Conservation (phyloP, 2,888 invertebrate genomes). For the Himalopsyche japonica region DNA sequence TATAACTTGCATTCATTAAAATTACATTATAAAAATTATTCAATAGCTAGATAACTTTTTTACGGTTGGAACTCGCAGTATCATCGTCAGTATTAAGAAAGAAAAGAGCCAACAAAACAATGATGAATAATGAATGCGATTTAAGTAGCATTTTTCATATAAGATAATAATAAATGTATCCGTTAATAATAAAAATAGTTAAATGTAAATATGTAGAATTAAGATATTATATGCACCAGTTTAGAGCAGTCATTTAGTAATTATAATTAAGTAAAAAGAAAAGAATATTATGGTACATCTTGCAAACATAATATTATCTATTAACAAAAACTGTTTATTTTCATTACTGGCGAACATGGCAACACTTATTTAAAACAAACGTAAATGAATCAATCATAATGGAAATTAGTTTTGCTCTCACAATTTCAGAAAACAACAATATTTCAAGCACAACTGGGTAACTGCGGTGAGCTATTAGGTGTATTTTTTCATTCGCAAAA, state of each 20-base stretch:
- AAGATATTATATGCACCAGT: conserved; percentile 6
- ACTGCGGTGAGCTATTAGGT: no score
- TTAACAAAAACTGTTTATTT: conserved; percentile 31
- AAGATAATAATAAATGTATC: conserved; percentile 3
- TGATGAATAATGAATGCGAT: not conserved
- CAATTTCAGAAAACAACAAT: no score
- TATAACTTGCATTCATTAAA: no score
- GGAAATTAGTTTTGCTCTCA: no score
- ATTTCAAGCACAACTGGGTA: no score
- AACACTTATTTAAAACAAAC: not conserved
- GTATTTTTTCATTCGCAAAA: no score
- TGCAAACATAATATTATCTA: conserved; percentile 42
- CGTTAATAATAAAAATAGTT: not conserved
- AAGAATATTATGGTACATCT: conserved; percentile 22
- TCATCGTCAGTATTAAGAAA: not conserved
- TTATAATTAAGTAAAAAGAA: conserved; percentile 38
- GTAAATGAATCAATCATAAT: no score
- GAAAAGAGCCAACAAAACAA: not conserved
- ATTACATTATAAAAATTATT: no score
- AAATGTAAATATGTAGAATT: conserved; percentile 3
- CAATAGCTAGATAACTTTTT: not conserved
- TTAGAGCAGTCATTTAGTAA: conserved; percentile 36
- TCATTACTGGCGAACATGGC: conserved; percentile 13
- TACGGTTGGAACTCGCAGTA: not conserved
- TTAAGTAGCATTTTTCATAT: not conserved